phyloP scores from a whole-genome alignment of 2,797 vertebrate genomes.

The Sebastes taczanowskii region DNA sequence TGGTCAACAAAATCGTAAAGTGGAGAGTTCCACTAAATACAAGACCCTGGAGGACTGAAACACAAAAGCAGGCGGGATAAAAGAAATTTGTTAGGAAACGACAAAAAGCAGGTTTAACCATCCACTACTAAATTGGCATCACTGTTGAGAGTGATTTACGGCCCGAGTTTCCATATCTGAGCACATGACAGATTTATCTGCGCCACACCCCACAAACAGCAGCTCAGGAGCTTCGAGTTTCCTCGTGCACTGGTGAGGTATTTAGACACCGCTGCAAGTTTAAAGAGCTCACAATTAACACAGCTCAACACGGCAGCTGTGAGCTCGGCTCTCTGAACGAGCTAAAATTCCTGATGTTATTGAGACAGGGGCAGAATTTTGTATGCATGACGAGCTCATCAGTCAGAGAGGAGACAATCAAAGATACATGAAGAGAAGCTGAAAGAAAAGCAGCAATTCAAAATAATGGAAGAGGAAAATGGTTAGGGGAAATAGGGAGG shows the following conservation, averaged over 20 bases:
- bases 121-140: conserved; percentile 20
- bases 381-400: not conserved
- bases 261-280: conserved; percentile 39
- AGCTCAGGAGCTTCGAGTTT: conserved; percentile 32
- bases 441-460: not conserved
- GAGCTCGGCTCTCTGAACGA: conserved; percentile 10
- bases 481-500: not conserved
- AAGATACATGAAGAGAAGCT: not conserved
- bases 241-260: conserved; percentile 28
- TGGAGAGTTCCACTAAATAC: not conserved
- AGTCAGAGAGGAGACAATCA: not conserved
- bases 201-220: conserved; percentile 50
- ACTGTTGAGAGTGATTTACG: conserved; percentile 39
- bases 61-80: conserved; percentile 19
- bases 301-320: conserved; percentile 32
- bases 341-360: conserved; percentile 32
- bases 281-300: conserved; percentile 45
- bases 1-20: conserved; percentile 32
- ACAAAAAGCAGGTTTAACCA: conserved; percentile 33
- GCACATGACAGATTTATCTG: conserved; percentile 57
- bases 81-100: conserved; percentile 34
- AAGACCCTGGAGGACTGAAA: not conserved
- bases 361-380: not conserved
- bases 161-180: conserved; percentile 29
- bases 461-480: not conserved